Conservation (phyloP, 2,113 vertebrate species). For the Datnioides undecimradiatus region DNA sequence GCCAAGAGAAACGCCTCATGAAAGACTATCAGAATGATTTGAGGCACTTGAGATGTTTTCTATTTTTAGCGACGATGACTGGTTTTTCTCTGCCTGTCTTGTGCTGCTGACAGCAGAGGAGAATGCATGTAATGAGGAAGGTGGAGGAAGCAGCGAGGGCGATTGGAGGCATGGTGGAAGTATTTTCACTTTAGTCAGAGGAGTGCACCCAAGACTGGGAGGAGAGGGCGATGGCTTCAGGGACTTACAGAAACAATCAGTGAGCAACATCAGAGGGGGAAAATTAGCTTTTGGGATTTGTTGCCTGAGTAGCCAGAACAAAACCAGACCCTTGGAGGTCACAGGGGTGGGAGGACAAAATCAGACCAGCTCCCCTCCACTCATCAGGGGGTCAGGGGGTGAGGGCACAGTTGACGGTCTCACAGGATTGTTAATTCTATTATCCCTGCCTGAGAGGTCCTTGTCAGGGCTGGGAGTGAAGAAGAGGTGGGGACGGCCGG, state of each 20-base stretch:
- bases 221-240: slow-evolving; percentile 27
- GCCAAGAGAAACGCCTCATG: slow-evolving; percentile 60
- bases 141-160: slow-evolving; percentile 35
- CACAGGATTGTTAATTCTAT: slow-evolving; percentile 80
- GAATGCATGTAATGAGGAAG: slow-evolving; percentile 59
- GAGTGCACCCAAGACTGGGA: slow-evolving; percentile 46
- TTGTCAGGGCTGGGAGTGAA: slow-evolving; percentile 54
- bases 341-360: slow-evolving; percentile 56
- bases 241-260: slow-evolving; percentile 56
- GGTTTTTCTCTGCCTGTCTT: slow-evolving; percentile 57
- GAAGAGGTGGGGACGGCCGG: slow-evolving; percentile 33
- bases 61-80: slow-evolving; percentile 70
- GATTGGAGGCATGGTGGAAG: slow-evolving; percentile 18
- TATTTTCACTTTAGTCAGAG: slow-evolving; percentile 57
- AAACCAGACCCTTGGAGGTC: slow-evolving; percentile 68
- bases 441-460: slow-evolving; percentile 73
- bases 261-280: slow-evolving; percentile 71
- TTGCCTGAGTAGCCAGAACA: slow-evolving; percentile 73
- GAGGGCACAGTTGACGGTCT: slow-evolving; percentile 55
- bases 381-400: slow-evolving; percentile 67
- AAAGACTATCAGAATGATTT: slow-evolving; percentile 73
- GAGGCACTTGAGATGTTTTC: slow-evolving; percentile 71
- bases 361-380: slow-evolving; percentile 51
- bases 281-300: slow-evolving; percentile 79
- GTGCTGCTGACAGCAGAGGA: slow-evolving; percentile 61